Percentiles rank a stretch among this genome's conserved stretches.
These are phyloP conservation scores for Cheilosia soror DNA, from an alignment of 2,888 invertebrate species.

Conservation along the genomic window DNA sequence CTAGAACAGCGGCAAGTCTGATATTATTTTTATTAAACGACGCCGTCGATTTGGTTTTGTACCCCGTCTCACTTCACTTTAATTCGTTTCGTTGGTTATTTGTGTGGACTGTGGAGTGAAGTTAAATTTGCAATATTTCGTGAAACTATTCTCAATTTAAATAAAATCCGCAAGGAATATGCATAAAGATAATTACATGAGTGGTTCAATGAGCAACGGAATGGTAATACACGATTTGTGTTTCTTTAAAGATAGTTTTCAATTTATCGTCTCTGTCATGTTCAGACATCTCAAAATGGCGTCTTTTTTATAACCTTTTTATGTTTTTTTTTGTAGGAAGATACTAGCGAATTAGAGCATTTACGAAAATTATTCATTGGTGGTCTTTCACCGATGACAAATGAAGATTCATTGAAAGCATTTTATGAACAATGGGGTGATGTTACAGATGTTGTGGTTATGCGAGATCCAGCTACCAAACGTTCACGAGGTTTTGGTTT, in stretches of 20 bases:
- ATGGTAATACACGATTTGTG: conserved; percentile 41
- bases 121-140: neutral
- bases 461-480: conserved; percentile 81
- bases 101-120: conserved; percentile 1
- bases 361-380: conserved; percentile 82
- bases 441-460: conserved; percentile 80
- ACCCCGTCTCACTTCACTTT: conserved; percentile 28
- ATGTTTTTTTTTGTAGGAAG: conserved; percentile 61
- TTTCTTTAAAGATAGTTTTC: neutral
- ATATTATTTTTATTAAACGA: neutral
- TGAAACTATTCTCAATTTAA: conserved; percentile 8
- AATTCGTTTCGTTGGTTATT: conserved; percentile 22
- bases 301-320: conserved; percentile 18
- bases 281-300: conserved; percentile 55
- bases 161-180: conserved; percentile 40
- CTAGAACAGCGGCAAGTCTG: neutral
- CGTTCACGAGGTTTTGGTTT: conserved; percentile 82
- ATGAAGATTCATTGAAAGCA: conserved; percentile 78
- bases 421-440: conserved; percentile 81
- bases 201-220: conserved; percentile 45
- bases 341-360: conserved; percentile 76
- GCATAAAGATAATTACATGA: conserved; percentile 68
- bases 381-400: conserved; percentile 80
- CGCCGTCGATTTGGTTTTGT: conserved; percentile 1
- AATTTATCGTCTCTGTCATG: neutral